Percentiles rank a stretch among this genome's conserved stretches.
These are phyloP conservation scores for Hedya salicella DNA, from an alignment of 2,888 invertebrate species.

Conservation along the genomic window DNA sequence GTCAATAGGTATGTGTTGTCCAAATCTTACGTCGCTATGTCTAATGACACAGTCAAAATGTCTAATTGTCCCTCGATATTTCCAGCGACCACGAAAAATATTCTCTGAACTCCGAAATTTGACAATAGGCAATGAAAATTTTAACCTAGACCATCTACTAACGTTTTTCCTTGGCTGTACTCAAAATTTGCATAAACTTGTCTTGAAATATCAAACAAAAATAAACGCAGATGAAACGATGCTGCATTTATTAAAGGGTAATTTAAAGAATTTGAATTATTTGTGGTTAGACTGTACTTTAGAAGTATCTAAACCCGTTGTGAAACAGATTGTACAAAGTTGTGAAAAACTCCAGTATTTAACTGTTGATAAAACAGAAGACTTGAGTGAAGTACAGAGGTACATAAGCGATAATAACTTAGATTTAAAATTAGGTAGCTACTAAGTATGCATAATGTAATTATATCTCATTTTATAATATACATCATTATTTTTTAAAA, in stretches of 20 bases:
- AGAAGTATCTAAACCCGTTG: constrained; percentile 70
- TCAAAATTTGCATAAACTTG: constrained; percentile 67
- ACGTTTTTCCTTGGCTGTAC: constrained; percentile 74
- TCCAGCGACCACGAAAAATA: constrained; percentile 63
- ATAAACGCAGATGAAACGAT: constrained; percentile 70
- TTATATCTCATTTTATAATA: constrained; percentile 50
- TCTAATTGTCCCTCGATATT: constrained; percentile 69
- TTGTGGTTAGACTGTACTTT: constrained; percentile 80
- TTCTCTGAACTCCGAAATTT: constrained; percentile 69
- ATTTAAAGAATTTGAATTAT: constrained; percentile 65
- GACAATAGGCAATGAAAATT: constrained; percentile 76
- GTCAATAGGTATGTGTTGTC: constrained; percentile 72
- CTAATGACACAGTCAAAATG: constrained; percentile 75
- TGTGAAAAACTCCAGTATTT: constrained; percentile 71
- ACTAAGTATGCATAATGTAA: constrained; percentile 57
- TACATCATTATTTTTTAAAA: constrained; percentile 53
- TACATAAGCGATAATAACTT: constrained; percentile 76
- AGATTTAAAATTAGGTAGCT: constrained; percentile 75
- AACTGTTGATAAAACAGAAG: constrained; percentile 70
- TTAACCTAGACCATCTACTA: constrained; percentile 70
- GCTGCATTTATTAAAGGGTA: constrained; percentile 66
- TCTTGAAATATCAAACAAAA: constrained; percentile 76
- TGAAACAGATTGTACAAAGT: constrained; percentile 68
- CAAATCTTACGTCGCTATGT: constrained; percentile 72
- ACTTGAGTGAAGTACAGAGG: constrained; percentile 67